Base-by-base conservation (phyloP, 2,113 vertebrate genomes). In the Ageneiosus marmoratus region DNA sequence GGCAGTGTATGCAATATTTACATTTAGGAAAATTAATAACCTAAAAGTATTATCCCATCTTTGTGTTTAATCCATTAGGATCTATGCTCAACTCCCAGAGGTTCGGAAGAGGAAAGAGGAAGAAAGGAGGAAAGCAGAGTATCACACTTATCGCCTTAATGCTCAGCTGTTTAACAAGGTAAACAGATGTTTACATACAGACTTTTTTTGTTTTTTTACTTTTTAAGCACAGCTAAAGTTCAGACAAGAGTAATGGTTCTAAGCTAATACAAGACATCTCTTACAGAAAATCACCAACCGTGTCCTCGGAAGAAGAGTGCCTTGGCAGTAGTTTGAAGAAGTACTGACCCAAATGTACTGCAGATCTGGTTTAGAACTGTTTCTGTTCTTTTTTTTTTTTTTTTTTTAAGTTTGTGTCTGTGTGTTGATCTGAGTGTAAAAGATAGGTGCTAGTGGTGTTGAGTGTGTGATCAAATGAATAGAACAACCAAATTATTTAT, bases 21-120 rank as follows among this genome's bases (percentile, higher is more conserved):
- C 22, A 65, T 18, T 8, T 2, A 69, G 22, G n/a, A 34, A 37
- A 4, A 10, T 67, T 67, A 15, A 20, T 16, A 27, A 69, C 15
- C 24, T 11, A 10, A 73, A 32, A 29, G 22, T 20, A 65, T 76
- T 1, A 79, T 15, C 37, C 12, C 6, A 12, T 27, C 12, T 62
- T 32, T 74, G 5, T 78, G 27, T 81, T 20, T 58, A 24, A 20
- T 24, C 84, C 58, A 8, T 9, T 76, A 99, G 98, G 86, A 96
- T 97, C 27, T 99, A 98, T 5, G 92, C 97, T 82, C 95, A 92
- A 90, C 95, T 99, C 1, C 97, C 97, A 0, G 98, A 99, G 89
- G 95, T 98, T 70, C 92, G 88, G 86, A 93, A 92, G 83, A 95
- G 89, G 87, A 85, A 86, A 82, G 95, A 96, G 70, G 96, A 97